Conservation (phyloP, 2,797 vertebrate genomes). For the Melopsittacus undulatus region DNA sequence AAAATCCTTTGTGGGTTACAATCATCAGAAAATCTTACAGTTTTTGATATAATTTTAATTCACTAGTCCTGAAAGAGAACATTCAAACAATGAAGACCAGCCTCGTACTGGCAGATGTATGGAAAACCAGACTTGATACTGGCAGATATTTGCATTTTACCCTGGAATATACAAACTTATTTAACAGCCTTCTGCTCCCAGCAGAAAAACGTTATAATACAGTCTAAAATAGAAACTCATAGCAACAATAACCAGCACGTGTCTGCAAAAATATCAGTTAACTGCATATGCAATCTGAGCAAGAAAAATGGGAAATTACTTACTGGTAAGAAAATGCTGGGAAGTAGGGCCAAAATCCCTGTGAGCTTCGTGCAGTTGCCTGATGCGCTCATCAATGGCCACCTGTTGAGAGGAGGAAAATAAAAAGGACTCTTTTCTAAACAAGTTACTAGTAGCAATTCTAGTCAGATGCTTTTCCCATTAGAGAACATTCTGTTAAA, state of each 20-base stretch:
- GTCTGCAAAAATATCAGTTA: constrained; percentile 2
- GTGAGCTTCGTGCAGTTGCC: constrained; percentile 91
- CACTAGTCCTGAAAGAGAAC: not conserved
- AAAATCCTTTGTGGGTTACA: not conserved
- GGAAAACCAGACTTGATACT: not conserved
- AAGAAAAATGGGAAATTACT: constrained; percentile 71
- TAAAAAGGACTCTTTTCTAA: constrained; percentile 12
- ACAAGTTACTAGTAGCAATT: constrained; percentile 20
- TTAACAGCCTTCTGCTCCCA: not conserved
- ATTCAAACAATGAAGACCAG: not conserved
- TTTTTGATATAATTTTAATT: not conserved
- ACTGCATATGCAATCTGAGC: constrained; percentile 4
- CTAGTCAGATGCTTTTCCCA: not conserved
- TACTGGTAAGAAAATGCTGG: constrained; percentile 89
- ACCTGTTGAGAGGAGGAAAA: constrained; percentile 78
- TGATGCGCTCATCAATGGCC: constrained; percentile 89
- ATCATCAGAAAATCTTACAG: not conserved
- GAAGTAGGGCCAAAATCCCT: constrained; percentile 88
- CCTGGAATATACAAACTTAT: not conserved
- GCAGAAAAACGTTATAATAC: not conserved
- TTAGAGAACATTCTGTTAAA: not conserved
- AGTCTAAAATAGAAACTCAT: not conserved
- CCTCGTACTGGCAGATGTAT: not conserved
- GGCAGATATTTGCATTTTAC: not conserved
- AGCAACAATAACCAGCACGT: not conserved